Evolutionary conservation across 37 sponge, comb jelly and placozoan species (phyloP).

Genomic region (Aplysina aerophoba): DNA sequence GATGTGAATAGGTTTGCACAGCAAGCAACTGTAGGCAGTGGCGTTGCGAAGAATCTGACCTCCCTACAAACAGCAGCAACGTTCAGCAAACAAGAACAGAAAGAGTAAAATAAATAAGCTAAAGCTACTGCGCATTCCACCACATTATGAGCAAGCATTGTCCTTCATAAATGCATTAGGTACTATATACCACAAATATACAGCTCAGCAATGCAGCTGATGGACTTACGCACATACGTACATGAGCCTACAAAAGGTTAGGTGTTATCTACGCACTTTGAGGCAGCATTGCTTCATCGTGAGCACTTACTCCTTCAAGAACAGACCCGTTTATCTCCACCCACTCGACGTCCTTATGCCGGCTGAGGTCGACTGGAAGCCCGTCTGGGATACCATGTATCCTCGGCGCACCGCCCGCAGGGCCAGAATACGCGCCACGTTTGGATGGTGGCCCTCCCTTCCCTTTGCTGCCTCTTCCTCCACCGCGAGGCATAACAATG

Average conservation of each 20-base stretch:
- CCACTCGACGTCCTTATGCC: slow-evolving; percentile 4
- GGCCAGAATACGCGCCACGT: no score
- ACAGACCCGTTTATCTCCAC: slow-evolving; percentile 84
- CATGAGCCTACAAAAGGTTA: no score
- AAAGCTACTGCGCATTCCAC: not conserved
- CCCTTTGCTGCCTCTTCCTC: no score
- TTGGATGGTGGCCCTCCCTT: no score
- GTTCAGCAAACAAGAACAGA: not conserved
- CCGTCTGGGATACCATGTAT: not conserved
- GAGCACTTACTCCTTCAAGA: slow-evolving; percentile 79
- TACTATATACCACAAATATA: not conserved
- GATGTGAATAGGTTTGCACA: slow-evolving; percentile 71
- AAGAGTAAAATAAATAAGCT: not conserved
- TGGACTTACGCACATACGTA: not conserved
- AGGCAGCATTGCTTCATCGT: not conserved
- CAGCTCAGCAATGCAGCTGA: not conserved
- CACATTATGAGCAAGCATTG: no score
- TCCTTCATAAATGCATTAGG: not conserved
- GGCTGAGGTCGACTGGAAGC: not conserved
- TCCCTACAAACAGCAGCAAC: slow-evolving; percentile 50
- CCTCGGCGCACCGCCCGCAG: no score
- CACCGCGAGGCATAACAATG: no score
- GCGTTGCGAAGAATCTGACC: slow-evolving; percentile 94
- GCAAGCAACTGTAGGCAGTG: slow-evolving; percentile 75
- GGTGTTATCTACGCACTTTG: no score